Evolutionary conservation across 2,888 invertebrate species (phyloP), one percentile per base, ranked within the genome.

Genomic region (Tipula unca): DNA sequence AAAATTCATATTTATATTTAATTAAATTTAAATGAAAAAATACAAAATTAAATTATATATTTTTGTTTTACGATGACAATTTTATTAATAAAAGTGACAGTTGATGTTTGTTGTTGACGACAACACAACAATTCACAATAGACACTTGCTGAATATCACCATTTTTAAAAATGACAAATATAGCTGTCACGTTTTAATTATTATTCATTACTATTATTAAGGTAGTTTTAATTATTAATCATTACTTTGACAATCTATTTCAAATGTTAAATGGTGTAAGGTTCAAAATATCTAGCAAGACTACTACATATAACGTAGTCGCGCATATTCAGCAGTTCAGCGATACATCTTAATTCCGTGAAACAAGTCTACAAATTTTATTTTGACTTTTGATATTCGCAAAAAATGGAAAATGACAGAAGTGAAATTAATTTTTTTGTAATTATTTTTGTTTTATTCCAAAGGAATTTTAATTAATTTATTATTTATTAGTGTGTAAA

Each of bases 1-100:
- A 82, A 88, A 87, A 86, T 86, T 87, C 87, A 87, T 87, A 14
- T 86, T 86, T 86, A 4, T 25, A 25, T 69, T 69, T 69, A 25
- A 25, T 69, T 13, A 10, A 25, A 69, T 69, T 69, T 25, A 2
- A 48, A 32, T 54, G 4, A 54, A 17, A 6, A 54, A 54, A 3
- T 54, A 17, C 3, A 48, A 48, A 48, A 48, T 3, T 17, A 6
- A 39, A 48, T 17, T 17, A 1, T 48, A 17, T 6, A 3, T 17
- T 48, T 48, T 48, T 39, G 6, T 39, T 1, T 17, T 17, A 17
- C 48, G 48, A 48, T 25, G 25, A 10, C 69, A 4, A 54, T 25
- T 25, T 69, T 69, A 10, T 8, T 69, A 69, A 69, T 69, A 25
- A 69, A 69, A 25, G 10, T 48, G 69, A 69, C 69, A 69, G 69